Evolutionary conservation across 2,113 vertebrate species (phyloP).

Genomic region (Misgurnus mizolepis): DNA sequence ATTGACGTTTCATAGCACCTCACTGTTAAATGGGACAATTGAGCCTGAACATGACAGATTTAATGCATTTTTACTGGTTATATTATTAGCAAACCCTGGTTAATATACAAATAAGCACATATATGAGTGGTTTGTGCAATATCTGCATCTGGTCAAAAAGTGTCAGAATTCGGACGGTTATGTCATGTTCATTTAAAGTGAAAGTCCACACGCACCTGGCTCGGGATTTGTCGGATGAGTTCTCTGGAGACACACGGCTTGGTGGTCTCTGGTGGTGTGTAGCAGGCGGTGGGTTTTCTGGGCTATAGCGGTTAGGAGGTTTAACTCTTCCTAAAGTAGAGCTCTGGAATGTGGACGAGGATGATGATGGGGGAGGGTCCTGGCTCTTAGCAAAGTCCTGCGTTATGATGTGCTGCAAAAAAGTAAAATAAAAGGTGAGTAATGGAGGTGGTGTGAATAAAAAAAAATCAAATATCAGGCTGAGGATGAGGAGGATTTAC

Average conservation of each 20-base stretch:
- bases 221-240: conserved; percentile 84
- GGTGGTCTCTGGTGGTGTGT: conserved; percentile 84
- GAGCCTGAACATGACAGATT: too few species aligned
- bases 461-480: background rate
- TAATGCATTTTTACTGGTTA: too few species aligned
- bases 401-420: conserved; percentile 92
- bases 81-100: too few species aligned
- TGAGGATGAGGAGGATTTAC: conserved; percentile 66
- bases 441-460: background rate
- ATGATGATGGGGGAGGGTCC: conserved; percentile 71
- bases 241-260: conserved; percentile 92
- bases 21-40: too few species aligned
- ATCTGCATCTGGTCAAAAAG: too few species aligned
- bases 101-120: background rate
- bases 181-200: too few species aligned
- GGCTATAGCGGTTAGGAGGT: conserved; percentile 87
- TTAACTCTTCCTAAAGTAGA: conserved; percentile 79
- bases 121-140: too few species aligned
- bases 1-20: too few species aligned
- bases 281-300: conserved; percentile 81
- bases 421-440: background rate
- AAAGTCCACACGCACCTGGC: conserved; percentile 76
- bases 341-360: conserved; percentile 84
- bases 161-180: too few species aligned
- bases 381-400: conserved; percentile 97